A percentile compares a stretch with the other conserved stretches of the same genome.
phyloP scores from a whole-genome alignment of 2,113 vertebrate species.

The Diadophis punctatus region DNA sequence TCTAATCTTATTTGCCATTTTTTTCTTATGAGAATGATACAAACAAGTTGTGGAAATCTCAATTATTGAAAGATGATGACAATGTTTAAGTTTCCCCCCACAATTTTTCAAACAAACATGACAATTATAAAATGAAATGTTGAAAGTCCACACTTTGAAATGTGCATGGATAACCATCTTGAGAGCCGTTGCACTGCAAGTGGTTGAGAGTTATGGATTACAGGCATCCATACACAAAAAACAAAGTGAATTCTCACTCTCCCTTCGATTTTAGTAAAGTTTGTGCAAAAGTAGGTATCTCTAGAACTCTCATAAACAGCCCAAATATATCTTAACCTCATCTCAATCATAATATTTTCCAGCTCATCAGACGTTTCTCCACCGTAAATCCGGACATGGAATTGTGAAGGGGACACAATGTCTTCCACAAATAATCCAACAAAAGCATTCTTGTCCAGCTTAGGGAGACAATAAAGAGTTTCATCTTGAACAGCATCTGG shows the following conservation, averaged over 20 bases:
- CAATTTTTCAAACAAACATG: neutral
- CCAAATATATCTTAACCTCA: constrained; percentile 75
- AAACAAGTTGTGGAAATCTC: neutral
- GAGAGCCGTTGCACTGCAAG: neutral
- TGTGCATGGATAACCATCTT: neutral
- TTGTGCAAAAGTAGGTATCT: neutral
- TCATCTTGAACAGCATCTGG: constrained; percentile 78
- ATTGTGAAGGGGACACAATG: constrained; percentile 78
- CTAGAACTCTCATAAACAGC: accelerated
- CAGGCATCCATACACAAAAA: neutral
- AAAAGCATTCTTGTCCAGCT: constrained; percentile 61
- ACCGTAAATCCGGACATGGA: constrained; percentile 79
- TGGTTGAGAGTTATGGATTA: neutral
- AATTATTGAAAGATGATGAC: neutral
- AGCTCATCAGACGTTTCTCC: constrained; percentile 69
- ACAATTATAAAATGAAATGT: neutral
- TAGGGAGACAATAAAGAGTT: constrained; percentile 72
- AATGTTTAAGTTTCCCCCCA: neutral
- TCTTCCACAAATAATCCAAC: constrained; percentile 78
- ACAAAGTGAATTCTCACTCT: neutral
- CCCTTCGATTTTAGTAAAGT: neutral
- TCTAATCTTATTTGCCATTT: neutral
- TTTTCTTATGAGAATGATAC: neutral
- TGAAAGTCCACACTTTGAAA: neutral
- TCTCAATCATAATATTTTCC: constrained; percentile 88